Evolutionary conservation across 2,797 vertebrate species (phyloP).

Genomic region (Pangasius macronema): DNA sequence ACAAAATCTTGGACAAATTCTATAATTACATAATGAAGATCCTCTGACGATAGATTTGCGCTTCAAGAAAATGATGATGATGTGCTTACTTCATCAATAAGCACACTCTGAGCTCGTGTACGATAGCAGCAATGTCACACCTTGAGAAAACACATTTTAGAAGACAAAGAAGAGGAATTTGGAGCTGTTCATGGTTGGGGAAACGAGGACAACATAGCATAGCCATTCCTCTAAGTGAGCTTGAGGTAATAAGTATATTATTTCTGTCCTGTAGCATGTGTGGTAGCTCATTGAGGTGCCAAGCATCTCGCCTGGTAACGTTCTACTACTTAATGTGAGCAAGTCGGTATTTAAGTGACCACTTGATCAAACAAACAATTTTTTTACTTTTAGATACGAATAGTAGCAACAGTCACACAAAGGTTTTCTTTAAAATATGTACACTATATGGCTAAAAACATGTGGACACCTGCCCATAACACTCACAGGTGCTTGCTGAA

Average conservation of each 20-base stretch:
- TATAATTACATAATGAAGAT: neutral
- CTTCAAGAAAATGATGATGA: neutral
- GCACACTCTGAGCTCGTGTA: neutral
- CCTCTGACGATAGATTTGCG: neutral
- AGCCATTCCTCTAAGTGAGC: neutral
- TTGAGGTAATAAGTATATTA: neutral
- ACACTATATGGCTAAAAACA: neutral
- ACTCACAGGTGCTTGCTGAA: neutral
- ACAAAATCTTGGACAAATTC: neutral
- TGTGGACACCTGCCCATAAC: neutral
- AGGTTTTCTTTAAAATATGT: neutral
- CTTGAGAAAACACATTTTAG: neutral
- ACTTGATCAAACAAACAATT: neutral
- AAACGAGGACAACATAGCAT: neutral
- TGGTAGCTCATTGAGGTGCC: neutral
- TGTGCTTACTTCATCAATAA: too few relatives aligned
- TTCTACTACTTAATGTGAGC: neutral
- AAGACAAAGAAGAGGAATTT: neutral
- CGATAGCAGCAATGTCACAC: neutral
- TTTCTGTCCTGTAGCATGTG: neutral
- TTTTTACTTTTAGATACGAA: neutral
- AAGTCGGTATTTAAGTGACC: neutral
- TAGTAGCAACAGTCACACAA: neutral
- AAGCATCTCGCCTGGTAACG: neutral
- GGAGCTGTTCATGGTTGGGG: neutral